Conservation (phyloP, 2,113 vertebrate species). For the Hymenochirus boettgeri region DNA sequence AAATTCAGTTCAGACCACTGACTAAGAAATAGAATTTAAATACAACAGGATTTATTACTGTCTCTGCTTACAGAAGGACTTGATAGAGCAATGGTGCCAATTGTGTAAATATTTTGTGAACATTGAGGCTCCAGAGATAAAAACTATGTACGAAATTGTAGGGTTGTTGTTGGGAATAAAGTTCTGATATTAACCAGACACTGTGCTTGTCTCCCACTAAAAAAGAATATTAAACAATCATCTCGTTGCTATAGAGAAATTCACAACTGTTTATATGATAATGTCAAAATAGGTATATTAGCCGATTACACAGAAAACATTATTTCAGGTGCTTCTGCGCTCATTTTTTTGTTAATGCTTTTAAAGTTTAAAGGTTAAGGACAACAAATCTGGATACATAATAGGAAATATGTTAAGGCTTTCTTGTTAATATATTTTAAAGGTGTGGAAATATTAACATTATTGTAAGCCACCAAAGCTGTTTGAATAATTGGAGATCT, state of each 20-base stretch:
- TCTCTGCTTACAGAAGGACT: conserved; percentile 51
- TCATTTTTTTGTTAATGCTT: not conserved
- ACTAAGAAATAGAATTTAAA: conserved; percentile 45
- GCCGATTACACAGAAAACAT: conserved; percentile 20
- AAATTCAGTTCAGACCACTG: conserved; percentile 37
- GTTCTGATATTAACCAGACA: conserved; percentile 53
- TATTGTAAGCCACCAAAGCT: not conserved
- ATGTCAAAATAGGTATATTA: conserved; percentile 43
- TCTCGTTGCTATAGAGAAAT: conserved; percentile 54
- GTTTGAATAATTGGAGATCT: too few species aligned
- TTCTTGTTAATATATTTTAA: not conserved
- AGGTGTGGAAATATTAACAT: not conserved
- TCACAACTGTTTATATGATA: conserved; percentile 59
- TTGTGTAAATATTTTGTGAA: conserved; percentile 52
- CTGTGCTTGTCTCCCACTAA: conserved; percentile 45
- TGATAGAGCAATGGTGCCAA: conserved; percentile 52
- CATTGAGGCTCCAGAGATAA: conserved; percentile 45
- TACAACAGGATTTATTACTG: conserved; percentile 52
- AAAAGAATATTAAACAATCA: conserved; percentile 53
- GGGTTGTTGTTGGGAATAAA: conserved; percentile 45
- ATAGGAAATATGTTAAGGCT: too few species aligned
- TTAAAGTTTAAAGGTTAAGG: conserved; percentile 8
- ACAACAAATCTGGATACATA: conserved; percentile 28
- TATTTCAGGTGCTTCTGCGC: conserved; percentile 4
- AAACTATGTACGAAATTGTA: conserved; percentile 49